Conservation (phyloP, 2,888 invertebrate species). For the Dorcus hopei region DNA sequence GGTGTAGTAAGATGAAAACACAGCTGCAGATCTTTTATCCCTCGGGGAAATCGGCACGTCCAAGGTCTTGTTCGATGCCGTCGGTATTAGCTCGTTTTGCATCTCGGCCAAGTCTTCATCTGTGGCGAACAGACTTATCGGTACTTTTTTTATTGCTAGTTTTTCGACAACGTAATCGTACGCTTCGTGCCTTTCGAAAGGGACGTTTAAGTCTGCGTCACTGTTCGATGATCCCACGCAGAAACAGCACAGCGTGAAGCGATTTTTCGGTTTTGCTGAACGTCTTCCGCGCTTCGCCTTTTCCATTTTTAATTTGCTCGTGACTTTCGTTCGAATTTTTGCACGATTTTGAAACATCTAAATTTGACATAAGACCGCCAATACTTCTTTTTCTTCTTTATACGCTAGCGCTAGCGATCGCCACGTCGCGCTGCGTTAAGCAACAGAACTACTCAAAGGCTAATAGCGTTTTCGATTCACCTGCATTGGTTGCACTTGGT, state of each 20-base stretch:
- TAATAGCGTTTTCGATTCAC: too few relatives aligned
- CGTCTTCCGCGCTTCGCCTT: slow-evolving; percentile 5
- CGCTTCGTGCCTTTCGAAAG: slow-evolving; percentile 18
- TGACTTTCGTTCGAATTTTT: neutral
- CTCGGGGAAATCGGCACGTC: slow-evolving; percentile 1
- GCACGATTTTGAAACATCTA: neutral
- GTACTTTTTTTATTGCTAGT: slow-evolving; percentile 28
- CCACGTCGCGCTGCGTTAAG: too few relatives aligned
- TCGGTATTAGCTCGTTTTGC: neutral
- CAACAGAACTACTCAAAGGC: too few relatives aligned
- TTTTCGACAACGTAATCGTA: slow-evolving; percentile 33
- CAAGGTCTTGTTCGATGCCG: neutral
- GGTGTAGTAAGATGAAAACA: slow-evolving; percentile 23
- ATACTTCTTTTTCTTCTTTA: neutral
- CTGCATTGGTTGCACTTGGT: too few relatives aligned
- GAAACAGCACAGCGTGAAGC: slow-evolving; percentile 16
- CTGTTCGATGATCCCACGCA: slow-evolving; percentile 16
- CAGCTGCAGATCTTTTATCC: slow-evolving; percentile 18
- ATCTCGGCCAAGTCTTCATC: slow-evolving; percentile 21
- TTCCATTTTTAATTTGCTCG: slow-evolving; percentile 9
- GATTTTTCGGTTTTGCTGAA: slow-evolving; percentile 15
- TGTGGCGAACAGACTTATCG: slow-evolving; percentile 26
- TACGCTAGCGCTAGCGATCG: too few relatives aligned
- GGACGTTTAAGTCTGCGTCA: slow-evolving; percentile 14
- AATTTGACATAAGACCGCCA: slow-evolving; percentile 11